Evolutionary conservation across 2,888 invertebrate species (phyloP).

Genomic region (Cosmopolites sordidus): DNA sequence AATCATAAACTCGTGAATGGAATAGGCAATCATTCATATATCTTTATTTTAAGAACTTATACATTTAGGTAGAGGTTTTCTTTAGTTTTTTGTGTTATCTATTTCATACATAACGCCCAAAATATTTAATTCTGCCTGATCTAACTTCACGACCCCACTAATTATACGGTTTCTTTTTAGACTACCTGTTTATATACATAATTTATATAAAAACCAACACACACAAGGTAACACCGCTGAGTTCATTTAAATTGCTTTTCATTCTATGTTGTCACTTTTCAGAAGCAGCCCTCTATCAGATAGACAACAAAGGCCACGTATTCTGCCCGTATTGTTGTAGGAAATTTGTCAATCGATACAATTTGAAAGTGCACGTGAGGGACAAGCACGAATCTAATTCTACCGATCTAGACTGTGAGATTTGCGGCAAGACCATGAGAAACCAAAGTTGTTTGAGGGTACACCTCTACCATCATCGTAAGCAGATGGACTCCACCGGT

Average conservation of each 20-base stretch:
- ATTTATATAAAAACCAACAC: no score
- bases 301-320: slow-evolving; percentile 52
- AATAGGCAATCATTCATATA: no score
- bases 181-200: no score
- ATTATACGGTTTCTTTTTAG: no score
- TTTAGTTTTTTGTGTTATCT: no score
- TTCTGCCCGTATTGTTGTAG: slow-evolving; percentile 61
- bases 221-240: not conserved
- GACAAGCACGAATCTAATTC: slow-evolving; percentile 68
- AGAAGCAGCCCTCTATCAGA: slow-evolving; percentile 41
- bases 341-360: slow-evolving; percentile 64
- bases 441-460: slow-evolving; percentile 61
- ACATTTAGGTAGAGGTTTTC: no score
- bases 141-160: no score
- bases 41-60: no score
- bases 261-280: slow-evolving; percentile 29
- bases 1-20: no score
- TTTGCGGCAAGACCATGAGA: slow-evolving; percentile 66
- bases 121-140: no score
- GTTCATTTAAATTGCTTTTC: not conserved
- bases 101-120: no score
- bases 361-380: slow-evolving; percentile 66
- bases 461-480: slow-evolving; percentile 63
- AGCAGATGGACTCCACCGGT: slow-evolving; percentile 40
- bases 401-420: slow-evolving; percentile 62